phyloP scores from a whole-genome alignment of 1,140 invertebrate species.

The Popillia japonica region DNA sequence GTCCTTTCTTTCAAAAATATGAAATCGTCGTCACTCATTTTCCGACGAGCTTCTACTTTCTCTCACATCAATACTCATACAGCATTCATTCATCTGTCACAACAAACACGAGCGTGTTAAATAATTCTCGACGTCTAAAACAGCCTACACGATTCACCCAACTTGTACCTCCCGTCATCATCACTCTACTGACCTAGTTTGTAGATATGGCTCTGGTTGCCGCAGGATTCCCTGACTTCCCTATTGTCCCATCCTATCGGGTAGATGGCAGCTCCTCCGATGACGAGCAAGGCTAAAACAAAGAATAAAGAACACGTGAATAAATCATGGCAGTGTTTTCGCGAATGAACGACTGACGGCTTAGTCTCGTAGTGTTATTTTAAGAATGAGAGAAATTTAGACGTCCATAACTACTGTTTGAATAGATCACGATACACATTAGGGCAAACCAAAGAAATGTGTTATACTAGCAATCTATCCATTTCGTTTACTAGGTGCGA shows the following conservation, averaged over 20 bases:
- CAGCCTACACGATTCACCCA: not conserved
- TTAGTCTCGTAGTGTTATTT: slow-evolving; percentile 9
- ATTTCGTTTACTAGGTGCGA: too few relatives aligned
- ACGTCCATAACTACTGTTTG: not conserved
- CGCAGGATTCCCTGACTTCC: slow-evolving; percentile 74
- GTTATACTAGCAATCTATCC: too few relatives aligned
- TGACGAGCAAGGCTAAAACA: slow-evolving; percentile 70
- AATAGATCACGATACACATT: not conserved
- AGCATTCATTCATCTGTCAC: not conserved
- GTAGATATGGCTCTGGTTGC: slow-evolving; percentile 68
- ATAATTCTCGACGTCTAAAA: slow-evolving; percentile 6
- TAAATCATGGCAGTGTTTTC: not conserved
- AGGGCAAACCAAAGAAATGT: too few relatives aligned
- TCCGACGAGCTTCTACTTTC: not conserved
- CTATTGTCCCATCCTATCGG: slow-evolving; percentile 75
- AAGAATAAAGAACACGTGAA: slow-evolving; percentile 38
- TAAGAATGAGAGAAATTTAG: not conserved
- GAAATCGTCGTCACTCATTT: not conserved
- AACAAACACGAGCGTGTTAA: not conserved
- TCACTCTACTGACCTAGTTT: slow-evolving; percentile 67
- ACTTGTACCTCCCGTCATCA: not conserved
- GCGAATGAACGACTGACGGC: not conserved
- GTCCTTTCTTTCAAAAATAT: not conserved
- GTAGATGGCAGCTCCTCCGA: slow-evolving; percentile 70
- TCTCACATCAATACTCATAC: not conserved